Conservation (phyloP, 2,797 vertebrate genomes). For the Selene dorsalis region DNA sequence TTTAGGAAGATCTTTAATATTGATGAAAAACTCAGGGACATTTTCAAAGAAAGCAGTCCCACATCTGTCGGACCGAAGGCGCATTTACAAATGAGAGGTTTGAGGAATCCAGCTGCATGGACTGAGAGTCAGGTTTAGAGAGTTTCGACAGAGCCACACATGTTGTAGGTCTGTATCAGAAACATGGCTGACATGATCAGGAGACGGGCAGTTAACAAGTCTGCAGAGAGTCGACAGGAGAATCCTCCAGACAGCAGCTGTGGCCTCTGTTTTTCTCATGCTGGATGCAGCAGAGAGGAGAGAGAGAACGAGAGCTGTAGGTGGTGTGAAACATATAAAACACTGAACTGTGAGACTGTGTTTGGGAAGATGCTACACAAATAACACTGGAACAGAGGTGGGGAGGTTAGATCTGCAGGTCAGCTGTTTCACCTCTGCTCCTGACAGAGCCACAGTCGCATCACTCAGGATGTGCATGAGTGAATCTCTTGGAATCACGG, state of each 20-base stretch:
- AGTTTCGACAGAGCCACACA: conserved; percentile 11
- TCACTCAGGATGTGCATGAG: not conserved
- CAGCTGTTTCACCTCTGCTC: not conserved
- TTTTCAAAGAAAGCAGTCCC: too few relatives aligned
- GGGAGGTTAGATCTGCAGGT: not conserved
- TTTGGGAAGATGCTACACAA: conserved; percentile 1
- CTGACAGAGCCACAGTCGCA: conserved; percentile 8
- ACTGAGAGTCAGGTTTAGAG: not conserved
- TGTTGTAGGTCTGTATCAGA: not conserved
- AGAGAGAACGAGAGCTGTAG: not conserved
- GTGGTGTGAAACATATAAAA: not conserved
- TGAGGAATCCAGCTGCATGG: not conserved
- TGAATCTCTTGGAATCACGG: not conserved
- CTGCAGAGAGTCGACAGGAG: conserved; percentile 26
- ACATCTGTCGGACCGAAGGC: too few relatives aligned
- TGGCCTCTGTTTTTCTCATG: conserved; percentile 10
- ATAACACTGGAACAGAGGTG: not conserved
- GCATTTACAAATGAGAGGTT: too few relatives aligned
- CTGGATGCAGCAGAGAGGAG: not conserved
- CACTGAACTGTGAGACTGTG: not conserved
- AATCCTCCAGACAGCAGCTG: conserved; percentile 9
- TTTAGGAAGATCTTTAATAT: too few relatives aligned
- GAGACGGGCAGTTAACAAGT: conserved; percentile 25
- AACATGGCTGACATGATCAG: conserved; percentile 1
- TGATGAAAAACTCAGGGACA: too few relatives aligned